A percentile compares a stretch with the other conserved stretches of the same genome.
Evolutionary conservation across 92 coral and sea anemone species (phyloP).

Genomic region (Siderastrea radians): DNA sequence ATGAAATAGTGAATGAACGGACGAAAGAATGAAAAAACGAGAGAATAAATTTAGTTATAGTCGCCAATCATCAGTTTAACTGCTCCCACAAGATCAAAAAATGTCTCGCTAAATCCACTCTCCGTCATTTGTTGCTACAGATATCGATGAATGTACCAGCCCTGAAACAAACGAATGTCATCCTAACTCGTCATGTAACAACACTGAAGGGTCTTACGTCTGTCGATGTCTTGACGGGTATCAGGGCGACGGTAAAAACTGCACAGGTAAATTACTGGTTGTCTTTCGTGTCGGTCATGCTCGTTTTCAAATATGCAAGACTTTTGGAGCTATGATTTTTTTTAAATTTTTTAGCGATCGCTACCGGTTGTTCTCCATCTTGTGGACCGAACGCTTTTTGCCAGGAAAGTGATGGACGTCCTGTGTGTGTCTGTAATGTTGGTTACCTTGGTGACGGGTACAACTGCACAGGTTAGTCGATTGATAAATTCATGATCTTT

Average conservation of each 20-base stretch:
- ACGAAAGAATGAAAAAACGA: no score
- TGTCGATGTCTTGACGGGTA: slow-evolving; percentile 51
- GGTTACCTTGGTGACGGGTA: slow-evolving; percentile 60
- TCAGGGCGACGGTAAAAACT: slow-evolving; percentile 54
- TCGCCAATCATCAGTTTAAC: no score
- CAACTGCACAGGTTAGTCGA: slow-evolving; percentile 44
- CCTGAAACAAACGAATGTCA: slow-evolving; percentile 16
- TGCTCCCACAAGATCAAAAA: no score
- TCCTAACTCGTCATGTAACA: slow-evolving; percentile 24
- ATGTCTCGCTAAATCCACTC: no score
- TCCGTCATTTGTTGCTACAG: neutral
- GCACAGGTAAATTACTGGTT: slow-evolving; percentile 27
- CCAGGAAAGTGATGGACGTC: slow-evolving; percentile 16
- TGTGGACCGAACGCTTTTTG: slow-evolving; percentile 61
- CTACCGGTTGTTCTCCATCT: slow-evolving; percentile 17
- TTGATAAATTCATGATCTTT: neutral
- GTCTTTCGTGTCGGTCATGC: neutral
- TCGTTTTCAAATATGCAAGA: neutral
- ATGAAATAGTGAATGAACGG: no score
- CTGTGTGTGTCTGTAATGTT: slow-evolving; percentile 29
- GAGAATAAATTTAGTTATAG: no score
- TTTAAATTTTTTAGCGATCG: neutral
- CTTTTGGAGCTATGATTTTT: no score
- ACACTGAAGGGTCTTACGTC: slow-evolving; percentile 20
- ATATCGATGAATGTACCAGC: slow-evolving; percentile 4